phyloP scores from a whole-genome alignment of 2,888 invertebrate genomes.

The Argyra leucocephala region DNA sequence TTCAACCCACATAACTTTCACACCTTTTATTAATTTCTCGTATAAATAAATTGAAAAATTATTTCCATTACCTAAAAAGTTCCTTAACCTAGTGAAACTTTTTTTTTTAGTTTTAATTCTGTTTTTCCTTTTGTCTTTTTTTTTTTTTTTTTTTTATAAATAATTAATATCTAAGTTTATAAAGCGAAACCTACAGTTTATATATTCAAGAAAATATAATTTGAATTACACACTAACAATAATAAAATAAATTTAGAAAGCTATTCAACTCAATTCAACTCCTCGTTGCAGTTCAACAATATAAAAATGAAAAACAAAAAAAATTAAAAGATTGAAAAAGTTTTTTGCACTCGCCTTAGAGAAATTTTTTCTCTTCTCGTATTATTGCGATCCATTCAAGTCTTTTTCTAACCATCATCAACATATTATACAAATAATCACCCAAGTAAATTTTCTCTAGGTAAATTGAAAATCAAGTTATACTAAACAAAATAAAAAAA shows the following conservation, averaged over 20 bases:
- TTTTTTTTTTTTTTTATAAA: too few species aligned
- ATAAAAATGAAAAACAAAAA: background rate
- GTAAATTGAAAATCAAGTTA: constrained; percentile 1
- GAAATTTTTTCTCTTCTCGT: background rate
- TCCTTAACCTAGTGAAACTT: constrained; percentile 3
- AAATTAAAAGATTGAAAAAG: background rate
- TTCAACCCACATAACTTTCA: background rate
- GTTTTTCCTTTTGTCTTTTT: background rate
- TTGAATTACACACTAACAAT: too few species aligned
- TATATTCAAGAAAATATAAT: background rate
- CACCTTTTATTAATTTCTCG: background rate
- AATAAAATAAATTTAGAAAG: too few species aligned
- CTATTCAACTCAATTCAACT: background rate
- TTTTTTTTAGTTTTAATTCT: too few species aligned
- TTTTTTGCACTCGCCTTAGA: background rate
- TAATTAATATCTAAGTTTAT: too few species aligned
- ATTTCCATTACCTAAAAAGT: background rate
- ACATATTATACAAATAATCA: background rate
- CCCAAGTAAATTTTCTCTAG: background rate
- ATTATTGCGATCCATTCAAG: background rate
- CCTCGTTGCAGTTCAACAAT: background rate
- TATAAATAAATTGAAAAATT: background rate
- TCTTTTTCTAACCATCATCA: background rate
- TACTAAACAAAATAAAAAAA: background rate
- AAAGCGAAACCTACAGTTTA: background rate